Evolutionary conservation across 1,140 invertebrate species (phyloP).

Genomic region (Theocolax elegans): DNA sequence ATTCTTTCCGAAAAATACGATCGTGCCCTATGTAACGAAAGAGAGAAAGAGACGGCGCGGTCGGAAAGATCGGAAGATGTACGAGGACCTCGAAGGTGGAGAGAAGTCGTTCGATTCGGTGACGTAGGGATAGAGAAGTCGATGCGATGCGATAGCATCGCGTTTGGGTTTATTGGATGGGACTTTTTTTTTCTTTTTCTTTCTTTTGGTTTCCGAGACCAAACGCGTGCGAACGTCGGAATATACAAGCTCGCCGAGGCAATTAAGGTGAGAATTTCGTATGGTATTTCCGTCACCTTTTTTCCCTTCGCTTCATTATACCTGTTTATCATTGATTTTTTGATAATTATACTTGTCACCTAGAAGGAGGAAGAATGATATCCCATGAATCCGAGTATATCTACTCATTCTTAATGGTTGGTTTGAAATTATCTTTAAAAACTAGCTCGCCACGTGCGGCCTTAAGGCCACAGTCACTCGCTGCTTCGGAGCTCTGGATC

Average conservation of each 20-base stretch:
- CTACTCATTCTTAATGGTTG: too few relatives aligned
- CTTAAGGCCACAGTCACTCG: too few relatives aligned
- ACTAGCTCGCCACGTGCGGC: too few relatives aligned
- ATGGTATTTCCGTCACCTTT: too few relatives aligned
- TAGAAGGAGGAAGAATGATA: too few relatives aligned
- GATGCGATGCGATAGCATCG: conserved; percentile 22
- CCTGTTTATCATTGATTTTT: conserved; percentile 8
- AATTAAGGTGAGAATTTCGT: conserved; percentile 39
- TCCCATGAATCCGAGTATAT: too few relatives aligned
- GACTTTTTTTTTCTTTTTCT: conserved; percentile 4
- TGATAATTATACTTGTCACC: too few relatives aligned
- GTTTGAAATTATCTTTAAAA: too few relatives aligned
- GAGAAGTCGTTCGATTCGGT: conserved; percentile 20
- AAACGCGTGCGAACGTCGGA: background rate
- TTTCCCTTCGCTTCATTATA: too few relatives aligned
- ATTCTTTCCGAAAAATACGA: conserved; percentile 22
- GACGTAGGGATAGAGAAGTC: conserved; percentile 24
- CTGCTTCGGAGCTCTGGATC: too few relatives aligned
- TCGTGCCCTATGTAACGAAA: background rate
- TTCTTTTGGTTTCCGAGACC: too few relatives aligned
- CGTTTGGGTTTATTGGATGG: background rate
- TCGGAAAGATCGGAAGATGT: background rate
- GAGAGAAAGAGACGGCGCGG: too few relatives aligned
- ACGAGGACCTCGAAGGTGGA: background rate
- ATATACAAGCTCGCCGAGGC: background rate